Conservation (phyloP, 2,888 invertebrate species). For the Melanotus villosus region DNA sequence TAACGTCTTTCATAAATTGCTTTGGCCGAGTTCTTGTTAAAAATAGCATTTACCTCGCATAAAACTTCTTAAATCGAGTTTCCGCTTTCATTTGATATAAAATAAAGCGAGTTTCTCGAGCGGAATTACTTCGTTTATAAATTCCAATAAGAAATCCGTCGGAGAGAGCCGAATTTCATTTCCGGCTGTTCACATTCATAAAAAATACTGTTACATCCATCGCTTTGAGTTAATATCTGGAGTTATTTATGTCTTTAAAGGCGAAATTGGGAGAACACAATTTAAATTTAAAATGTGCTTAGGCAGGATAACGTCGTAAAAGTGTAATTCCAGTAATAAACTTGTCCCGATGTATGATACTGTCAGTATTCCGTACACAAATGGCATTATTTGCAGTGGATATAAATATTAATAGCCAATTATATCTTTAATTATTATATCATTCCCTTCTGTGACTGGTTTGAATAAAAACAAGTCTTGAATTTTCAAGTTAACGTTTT, state of each 20-base stretch:
- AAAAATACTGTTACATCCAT: constrained; percentile 42
- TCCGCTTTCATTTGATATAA: constrained; percentile 57
- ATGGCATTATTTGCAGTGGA: constrained; percentile 6
- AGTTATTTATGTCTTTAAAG: constrained; percentile 36
- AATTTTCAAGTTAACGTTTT: background rate
- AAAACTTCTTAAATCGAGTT: constrained; percentile 54
- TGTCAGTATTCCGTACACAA: constrained; percentile 2
- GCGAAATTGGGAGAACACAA: constrained; percentile 16
- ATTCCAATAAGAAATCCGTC: constrained; percentile 60
- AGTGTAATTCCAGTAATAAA: constrained; percentile 1
- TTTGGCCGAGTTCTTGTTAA: constrained; percentile 32
- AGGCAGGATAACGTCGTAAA: constrained; percentile 12
- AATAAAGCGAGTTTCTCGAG: constrained; percentile 61
- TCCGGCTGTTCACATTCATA: constrained; percentile 50
- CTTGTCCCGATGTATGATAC: constrained; percentile 3
- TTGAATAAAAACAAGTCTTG: too few species aligned
- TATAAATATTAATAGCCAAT: constrained; percentile 22
- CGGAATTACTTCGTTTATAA: constrained; percentile 62
- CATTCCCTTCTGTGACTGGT: background rate
- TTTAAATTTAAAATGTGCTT: constrained; percentile 19
- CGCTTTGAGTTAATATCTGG: constrained; percentile 35
- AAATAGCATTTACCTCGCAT: constrained; percentile 38
- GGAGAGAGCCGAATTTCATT: constrained; percentile 53
- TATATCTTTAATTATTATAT: constrained; percentile 5
- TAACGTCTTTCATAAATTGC: constrained; percentile 26